Evolutionary conservation across 1,140 invertebrate species (phyloP).

Genomic region (Drosophila carrolli): DNA sequence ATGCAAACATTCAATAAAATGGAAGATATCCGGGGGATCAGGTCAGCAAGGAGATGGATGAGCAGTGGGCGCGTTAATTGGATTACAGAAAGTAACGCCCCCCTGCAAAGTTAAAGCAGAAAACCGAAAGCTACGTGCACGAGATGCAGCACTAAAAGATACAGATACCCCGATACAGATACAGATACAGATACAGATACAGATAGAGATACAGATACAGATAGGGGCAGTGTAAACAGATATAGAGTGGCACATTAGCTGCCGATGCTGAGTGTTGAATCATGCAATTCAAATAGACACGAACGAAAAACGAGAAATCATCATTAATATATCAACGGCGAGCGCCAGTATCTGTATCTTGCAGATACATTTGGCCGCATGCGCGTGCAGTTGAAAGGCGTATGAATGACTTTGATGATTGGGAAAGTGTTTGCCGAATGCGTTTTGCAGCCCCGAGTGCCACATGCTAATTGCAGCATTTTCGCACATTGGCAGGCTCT

Average conservation of each 20-base stretch:
- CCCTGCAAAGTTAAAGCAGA: constrained; percentile 22
- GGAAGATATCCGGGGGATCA: constrained; percentile 22
- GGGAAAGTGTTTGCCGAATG: constrained; percentile 77
- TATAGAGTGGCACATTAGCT: constrained; percentile 50
- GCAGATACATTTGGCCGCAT: constrained; percentile 53
- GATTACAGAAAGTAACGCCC: constrained; percentile 78
- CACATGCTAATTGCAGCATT: constrained; percentile 63
- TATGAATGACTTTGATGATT: constrained; percentile 82
- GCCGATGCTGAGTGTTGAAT: constrained; percentile 65
- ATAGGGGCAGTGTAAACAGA: constrained; percentile 30
- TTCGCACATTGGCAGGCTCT: constrained; percentile 47
- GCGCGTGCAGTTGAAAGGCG: constrained; percentile 69
- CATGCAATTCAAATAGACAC: constrained; percentile 81
- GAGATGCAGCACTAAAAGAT: constrained; percentile 26
- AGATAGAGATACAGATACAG: constrained; percentile 48
- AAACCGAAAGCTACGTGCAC: constrained; percentile 51
- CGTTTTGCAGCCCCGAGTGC: constrained; percentile 25
- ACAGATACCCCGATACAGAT: constrained; percentile 32
- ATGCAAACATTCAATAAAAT: constrained; percentile 62
- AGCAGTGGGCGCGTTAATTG: constrained; percentile 76
- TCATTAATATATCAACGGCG: constrained; percentile 81
- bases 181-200: constrained; percentile 41
- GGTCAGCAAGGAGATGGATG: constrained; percentile 37
- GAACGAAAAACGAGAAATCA: constrained; percentile 79
- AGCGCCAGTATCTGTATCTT: constrained; percentile 61